Conservation (phyloP, 2,113 vertebrate species). For the Malurus melanocephalus region DNA sequence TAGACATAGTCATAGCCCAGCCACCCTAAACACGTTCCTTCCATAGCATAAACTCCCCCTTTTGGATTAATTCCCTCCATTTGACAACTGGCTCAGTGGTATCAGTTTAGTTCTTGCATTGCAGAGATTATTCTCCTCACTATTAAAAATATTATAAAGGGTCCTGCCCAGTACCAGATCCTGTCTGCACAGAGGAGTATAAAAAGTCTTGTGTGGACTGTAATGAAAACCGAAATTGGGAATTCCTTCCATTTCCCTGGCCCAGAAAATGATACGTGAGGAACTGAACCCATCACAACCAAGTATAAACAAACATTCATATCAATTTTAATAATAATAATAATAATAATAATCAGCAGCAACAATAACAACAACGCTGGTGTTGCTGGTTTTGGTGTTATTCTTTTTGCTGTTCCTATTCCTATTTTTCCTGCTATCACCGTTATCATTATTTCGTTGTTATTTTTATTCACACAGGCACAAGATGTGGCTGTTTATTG, state of each 20-base stretch:
- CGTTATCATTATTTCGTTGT: neutral
- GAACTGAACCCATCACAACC: neutral
- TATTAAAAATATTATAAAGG: neutral
- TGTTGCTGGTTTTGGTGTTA: neutral
- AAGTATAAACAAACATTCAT: neutral
- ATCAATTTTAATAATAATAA: neutral
- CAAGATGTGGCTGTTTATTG: conserved; percentile 17
- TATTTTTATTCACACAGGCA: neutral
- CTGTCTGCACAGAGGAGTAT: neutral
- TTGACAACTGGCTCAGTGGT: rapidly evolving
- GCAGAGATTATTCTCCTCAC: neutral
- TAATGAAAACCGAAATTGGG: neutral
- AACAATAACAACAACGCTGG: rapidly evolving
- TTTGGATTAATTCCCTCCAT: neutral
- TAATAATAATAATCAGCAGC: neutral
- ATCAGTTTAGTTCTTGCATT: neutral
- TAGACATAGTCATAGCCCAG: neutral
- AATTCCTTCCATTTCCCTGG: neutral
- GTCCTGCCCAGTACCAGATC: neutral
- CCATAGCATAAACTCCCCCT: neutral
- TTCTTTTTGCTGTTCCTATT: neutral
- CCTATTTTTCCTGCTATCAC: no score
- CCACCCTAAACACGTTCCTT: neutral
- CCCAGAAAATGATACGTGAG: neutral
- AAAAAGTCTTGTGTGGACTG: neutral